Base-by-base conservation (phyloP, 2,113 vertebrate species). In the Xiphorhynchus elegans region DNA sequence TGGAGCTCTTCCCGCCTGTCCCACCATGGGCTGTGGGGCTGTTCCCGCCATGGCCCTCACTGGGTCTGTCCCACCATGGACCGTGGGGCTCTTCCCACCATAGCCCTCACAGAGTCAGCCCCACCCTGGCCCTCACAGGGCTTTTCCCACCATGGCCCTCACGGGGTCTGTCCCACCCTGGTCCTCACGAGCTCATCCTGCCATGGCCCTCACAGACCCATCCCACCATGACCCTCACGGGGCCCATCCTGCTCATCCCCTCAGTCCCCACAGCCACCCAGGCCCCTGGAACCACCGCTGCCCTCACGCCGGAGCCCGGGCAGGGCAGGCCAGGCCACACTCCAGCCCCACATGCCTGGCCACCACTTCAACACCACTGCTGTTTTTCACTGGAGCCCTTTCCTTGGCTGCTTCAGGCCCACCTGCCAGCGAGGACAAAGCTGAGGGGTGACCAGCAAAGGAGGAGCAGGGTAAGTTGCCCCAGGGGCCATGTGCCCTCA, bases 211-310 rank as follows among this genome's bases (percentile, higher is more conserved):
- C 40, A 42, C 40, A 15, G 40, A 15, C 40, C 14, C 14, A 15
- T 42, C 40, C 40, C 40, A 15, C 40, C 40, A 14, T 42, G 40
- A 13, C 40, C 40, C 14, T 50, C 58, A 24, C 13, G 4, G 7
- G 15, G 0, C 12, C 5, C 15, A 4, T 1, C 14, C 8, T 9
- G 5, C 1, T 7, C 3, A 1, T 10, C 23, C 13, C 39, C 29
- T 72, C 39, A 24, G 8, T 15, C 6, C 13, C 39, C 3, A 23
- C 3, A 2, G 53, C 11, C 7, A 26, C 15, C 44, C n/a, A 6
- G 3, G 7, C 13, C 16, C 44, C 14, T 35, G n/a, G 10, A 10
- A 3, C 4, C 16, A 6, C 9, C 25, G 31, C 17, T 20, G 13
- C n/a, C 69, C 52, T 82, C 82, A 37, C 5, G 7, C 16, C 50